Base-by-base conservation (phyloP, 2,888 invertebrate species). In the Drosophila koepferae region DNA sequence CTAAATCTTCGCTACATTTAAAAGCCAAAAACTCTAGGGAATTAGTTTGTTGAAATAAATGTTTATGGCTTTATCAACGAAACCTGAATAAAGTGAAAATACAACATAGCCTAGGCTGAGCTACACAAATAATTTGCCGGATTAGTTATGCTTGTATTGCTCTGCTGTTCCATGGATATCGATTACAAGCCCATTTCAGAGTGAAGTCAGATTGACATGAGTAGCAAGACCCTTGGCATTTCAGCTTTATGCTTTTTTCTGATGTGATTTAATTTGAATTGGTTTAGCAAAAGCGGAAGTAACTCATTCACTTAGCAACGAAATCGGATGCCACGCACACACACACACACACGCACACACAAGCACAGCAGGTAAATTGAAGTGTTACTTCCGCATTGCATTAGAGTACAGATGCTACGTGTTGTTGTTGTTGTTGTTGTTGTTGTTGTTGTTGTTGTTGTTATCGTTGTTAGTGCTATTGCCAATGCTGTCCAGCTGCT, bases 361-460 rank as follows among this genome's bases (percentile, higher is more conserved):
- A 20, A 8, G 46, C 41, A 65, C 16, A 72, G 63, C 64, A 63
- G 48, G 63, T 71, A 81, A 81, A 82, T 77, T 87, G 89, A 85
- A 86, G 86, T 86, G 90, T 86, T 87, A 87, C 90, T 89, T 86
- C 86, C 86, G 90, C 79, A 86, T 86, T 85, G 77, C 90, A 81
- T 87, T 89, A 87, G 76, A 71, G 66, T 68, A 82, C 74, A 77
- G 81, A 61, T 63, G 61, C 54, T 63, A 59, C 62, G 67, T 71
- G 61, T 63, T 63, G 65, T 66, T 72, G 71, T 61, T 69, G n/a
- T n/a, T n/a, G n/a, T n/a, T n/a, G n/a, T n/a, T n/a, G n/a, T n/a
- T n/a, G n/a, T n/a, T n/a, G n/a, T n/a, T n/a, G n/a, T n/a, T n/a
- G 68, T 34, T 63, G 53, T 40, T 60, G 40, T 8, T 44, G 28